Evolutionary conservation across 53 echinoderm and acorn worm genomes (phyloP).

Genomic region (Luidia sarsii): DNA sequence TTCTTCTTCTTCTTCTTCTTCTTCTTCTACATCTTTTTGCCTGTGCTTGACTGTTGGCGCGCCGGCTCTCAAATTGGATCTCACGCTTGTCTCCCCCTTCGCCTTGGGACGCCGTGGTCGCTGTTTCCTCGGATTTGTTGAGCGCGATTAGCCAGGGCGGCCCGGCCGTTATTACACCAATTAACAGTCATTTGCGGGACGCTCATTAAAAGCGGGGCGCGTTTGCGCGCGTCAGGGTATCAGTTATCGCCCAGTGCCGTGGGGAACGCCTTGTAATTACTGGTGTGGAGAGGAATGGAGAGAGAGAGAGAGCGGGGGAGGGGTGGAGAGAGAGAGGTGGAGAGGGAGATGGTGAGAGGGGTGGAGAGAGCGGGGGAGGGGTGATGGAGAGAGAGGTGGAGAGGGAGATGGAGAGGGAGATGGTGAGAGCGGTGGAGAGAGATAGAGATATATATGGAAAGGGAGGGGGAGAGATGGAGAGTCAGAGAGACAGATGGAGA

Average conservation of each 20-base stretch:
- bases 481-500: too few relatives aligned
- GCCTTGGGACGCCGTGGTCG: not conserved
- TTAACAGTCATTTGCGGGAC: conserved; percentile 53
- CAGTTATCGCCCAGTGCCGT: conserved; percentile 32
- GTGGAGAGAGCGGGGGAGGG: too few relatives aligned
- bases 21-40: too few relatives aligned
- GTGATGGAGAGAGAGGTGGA: too few relatives aligned
- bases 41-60: too few relatives aligned
- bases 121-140: conserved; percentile 53
- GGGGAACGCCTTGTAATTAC: conserved; percentile 4
- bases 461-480: too few relatives aligned
- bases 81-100: conserved; percentile 39
- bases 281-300: not conserved
- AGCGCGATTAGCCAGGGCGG: conserved; percentile 28
- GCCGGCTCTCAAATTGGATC: conserved; percentile 22
- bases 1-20: too few relatives aligned
- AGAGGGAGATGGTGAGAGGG: too few relatives aligned
- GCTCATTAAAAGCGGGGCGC: conserved; percentile 27
- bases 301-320: too few relatives aligned
- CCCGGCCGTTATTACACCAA: conserved; percentile 41
- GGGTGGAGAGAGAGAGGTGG: not conserved
- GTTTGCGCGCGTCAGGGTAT: conserved; percentile 47
- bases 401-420: too few relatives aligned
- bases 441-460: too few relatives aligned
- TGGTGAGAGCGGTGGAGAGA: too few relatives aligned